Percentiles rank a stretch among this genome's conserved stretches.
phyloP scores from a whole-genome alignment of 2,888 invertebrate species.

The Megastigmus dorsalis region DNA sequence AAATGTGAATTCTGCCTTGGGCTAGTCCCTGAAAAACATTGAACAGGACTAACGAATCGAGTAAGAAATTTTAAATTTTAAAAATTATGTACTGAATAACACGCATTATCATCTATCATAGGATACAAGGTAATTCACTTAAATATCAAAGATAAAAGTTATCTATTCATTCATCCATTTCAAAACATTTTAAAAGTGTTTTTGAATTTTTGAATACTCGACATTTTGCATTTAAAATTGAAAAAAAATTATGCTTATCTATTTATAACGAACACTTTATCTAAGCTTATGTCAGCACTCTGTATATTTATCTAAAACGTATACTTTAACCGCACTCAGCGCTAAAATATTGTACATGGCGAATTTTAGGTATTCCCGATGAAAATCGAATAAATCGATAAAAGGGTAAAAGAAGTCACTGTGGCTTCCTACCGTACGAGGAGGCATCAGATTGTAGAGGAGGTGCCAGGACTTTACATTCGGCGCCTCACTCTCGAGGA shows the following conservation, averaged over 20 bases:
- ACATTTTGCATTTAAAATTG: neutral
- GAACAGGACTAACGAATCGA: too few relatives aligned
- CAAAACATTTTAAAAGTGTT: too few relatives aligned
- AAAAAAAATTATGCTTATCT: neutral
- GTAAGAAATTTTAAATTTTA: neutral
- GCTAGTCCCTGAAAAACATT: neutral
- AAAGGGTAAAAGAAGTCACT: conserved; percentile 54
- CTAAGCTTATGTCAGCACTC: too few relatives aligned
- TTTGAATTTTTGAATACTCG: too few relatives aligned
- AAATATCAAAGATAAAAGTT: too few relatives aligned
- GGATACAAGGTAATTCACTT: conserved; percentile 8
- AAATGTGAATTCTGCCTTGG: neutral
- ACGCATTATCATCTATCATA: neutral
- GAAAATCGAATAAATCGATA: too few relatives aligned
- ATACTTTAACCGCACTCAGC: neutral
- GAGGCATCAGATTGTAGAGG: conserved; percentile 69
- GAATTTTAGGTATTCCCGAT: too few relatives aligned
- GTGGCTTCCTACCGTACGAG: conserved; percentile 70
- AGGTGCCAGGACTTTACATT: conserved; percentile 72
- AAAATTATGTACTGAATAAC: neutral
- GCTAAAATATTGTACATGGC: neutral
- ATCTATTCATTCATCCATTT: too few relatives aligned
- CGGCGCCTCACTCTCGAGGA: conserved; percentile 71
- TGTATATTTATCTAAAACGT: too few relatives aligned
- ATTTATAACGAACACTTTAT: too few relatives aligned